Evolutionary conservation across 2,888 invertebrate genomes (phyloP), one percentile per base, ranked within the genome.

Genomic region (Elegia similella): DNA sequence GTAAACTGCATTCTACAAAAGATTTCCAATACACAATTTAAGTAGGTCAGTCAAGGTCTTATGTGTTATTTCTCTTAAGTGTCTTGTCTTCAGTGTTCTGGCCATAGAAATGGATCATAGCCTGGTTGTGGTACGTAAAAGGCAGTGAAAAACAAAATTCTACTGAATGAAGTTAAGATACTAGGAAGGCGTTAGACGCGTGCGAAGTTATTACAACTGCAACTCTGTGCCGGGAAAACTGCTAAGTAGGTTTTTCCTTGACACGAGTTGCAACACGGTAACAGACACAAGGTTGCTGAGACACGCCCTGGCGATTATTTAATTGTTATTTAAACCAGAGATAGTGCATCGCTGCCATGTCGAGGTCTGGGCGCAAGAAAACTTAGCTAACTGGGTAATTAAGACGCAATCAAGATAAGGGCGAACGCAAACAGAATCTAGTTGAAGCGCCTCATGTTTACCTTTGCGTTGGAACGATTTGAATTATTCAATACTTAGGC

Each of bases 291-390:
- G 90, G 90, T 88, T 86, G 75, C 75, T 64, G 73, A 80, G 89
- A 90, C 86, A 90, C 87, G 90, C 90, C 90, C 88, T 88, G 80
- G 78, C 87, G 80, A 85, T 88, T 88, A 88, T 88, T 87, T 88
- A 88, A 89, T 88, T 89, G 86, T 88, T 86, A 86, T 86, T 88
- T 82, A 86, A 86, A 82, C 78, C 78, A 76, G 74, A 80, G 81
- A 86, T 72, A 76, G 78, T 77, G 66, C 78, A 78, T 77, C 75
- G 70, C 65, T 66, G 65, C 66, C 64, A 68, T 73, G 68, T 73
- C 69, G 72, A 70, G 71, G 70, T 66, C 68, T 70, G 60, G 56
- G 65, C 62, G 66, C 66, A 66, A 76, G 62, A 69, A 69, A 74
- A 72, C 63, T 62, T 69, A 66, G 52, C 66, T 61, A 57, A 62